These are phyloP conservation scores for Bombus turneri DNA, from an alignment of 1,140 invertebrate genomes.

Conservation along the genomic window DNA sequence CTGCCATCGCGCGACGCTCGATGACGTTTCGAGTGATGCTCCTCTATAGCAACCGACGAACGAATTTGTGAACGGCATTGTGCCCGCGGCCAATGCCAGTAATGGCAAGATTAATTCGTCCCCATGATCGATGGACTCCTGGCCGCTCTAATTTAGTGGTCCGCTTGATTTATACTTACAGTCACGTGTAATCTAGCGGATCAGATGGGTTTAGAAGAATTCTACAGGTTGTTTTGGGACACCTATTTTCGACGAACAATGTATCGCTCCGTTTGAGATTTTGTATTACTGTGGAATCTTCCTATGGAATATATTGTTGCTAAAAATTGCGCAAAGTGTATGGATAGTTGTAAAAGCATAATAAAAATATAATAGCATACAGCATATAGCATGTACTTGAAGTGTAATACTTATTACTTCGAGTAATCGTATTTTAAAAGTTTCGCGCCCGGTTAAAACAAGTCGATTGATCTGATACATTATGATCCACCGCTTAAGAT, in stretches of 20 bases:
- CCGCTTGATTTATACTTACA: neutral
- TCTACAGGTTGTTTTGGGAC: neutral
- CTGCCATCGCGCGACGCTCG: neutral
- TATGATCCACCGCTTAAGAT: slow-evolving; percentile 15
- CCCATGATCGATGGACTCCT: neutral
- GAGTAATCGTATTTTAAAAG: slow-evolving; percentile 14
- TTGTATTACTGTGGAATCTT: no score
- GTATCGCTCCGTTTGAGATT: no score
- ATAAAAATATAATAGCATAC: no score
- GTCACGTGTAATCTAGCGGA: neutral
- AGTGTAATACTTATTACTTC: no score
- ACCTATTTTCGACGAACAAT: neutral
- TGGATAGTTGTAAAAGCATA: no score
- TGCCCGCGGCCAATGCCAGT: neutral
- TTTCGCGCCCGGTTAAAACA: neutral
- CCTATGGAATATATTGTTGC: no score
- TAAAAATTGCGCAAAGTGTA: no score
- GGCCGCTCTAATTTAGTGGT: neutral
- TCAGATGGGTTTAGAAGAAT: neutral
- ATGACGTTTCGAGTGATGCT: slow-evolving; percentile 13
- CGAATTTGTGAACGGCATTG: slow-evolving; percentile 1
- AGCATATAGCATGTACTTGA: no score
- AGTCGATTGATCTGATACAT: neutral
- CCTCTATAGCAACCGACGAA: neutral
- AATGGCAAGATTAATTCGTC: slow-evolving; percentile 12